phyloP scores from a whole-genome alignment of 35 echinoderm and acorn worm genomes.

The Apostichopus japonicus region DNA sequence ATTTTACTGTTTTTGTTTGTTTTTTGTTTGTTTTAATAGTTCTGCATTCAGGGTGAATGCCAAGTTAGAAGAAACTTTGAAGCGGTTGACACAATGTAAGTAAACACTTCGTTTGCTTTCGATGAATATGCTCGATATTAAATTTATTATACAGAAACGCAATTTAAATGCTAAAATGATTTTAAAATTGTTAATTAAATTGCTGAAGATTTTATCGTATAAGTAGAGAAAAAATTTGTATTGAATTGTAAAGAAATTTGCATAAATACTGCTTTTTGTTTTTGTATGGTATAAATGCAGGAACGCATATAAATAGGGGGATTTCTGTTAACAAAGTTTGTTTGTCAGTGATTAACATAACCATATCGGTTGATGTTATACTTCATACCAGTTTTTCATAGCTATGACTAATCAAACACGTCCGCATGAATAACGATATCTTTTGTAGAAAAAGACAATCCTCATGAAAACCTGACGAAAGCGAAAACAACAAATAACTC shows the following conservation, averaged over 20 bases:
- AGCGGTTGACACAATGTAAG: not conserved
- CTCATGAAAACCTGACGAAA: too few relatives aligned
- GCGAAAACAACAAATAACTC: too few relatives aligned
- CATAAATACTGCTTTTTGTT: too few relatives aligned
- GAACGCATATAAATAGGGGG: too few relatives aligned
- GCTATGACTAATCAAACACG: too few relatives aligned
- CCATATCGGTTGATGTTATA: too few relatives aligned
- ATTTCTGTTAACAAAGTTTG: too few relatives aligned
- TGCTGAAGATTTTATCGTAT: not conserved
- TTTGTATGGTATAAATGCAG: too few relatives aligned
- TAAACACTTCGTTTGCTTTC: not conserved
- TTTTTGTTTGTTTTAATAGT: conserved; percentile 7
- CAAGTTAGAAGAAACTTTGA: not conserved
- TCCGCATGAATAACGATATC: too few relatives aligned
- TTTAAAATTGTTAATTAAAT: not conserved
- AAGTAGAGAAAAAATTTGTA: not conserved
- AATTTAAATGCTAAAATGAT: not conserved
- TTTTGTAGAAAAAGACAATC: too few relatives aligned
- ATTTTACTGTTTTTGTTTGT: not conserved
- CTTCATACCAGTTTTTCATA: too few relatives aligned
- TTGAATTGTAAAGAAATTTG: not conserved
- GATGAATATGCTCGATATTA: not conserved
- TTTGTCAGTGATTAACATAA: too few relatives aligned
- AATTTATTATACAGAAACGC: not conserved
- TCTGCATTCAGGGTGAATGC: conserved; percentile 17